These are phyloP conservation scores for Holothuria scabra DNA, from an alignment of 53 echinoderm and acorn worm species.

Conservation along the genomic window DNA sequence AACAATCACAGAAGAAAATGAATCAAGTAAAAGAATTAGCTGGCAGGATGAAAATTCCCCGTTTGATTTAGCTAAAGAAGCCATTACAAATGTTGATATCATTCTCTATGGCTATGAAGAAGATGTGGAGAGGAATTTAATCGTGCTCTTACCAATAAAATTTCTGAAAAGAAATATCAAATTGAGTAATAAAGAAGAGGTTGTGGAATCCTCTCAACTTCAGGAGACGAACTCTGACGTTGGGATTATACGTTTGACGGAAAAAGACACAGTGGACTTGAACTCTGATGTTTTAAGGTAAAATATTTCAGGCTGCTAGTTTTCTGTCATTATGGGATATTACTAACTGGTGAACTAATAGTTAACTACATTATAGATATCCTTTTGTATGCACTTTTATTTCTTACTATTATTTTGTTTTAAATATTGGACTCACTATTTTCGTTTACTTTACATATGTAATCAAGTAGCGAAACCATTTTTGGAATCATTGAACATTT, in stretches of 20 bases:
- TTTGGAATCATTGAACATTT: too few relatives aligned
- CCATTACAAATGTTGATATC: constrained; percentile 66
- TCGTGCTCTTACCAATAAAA: constrained; percentile 61
- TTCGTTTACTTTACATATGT: too few relatives aligned
- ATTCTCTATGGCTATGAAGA: constrained; percentile 75
- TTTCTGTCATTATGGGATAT: too few relatives aligned
- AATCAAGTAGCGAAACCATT: too few relatives aligned
- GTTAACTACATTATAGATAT: too few relatives aligned
- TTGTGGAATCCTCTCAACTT: constrained; percentile 23
- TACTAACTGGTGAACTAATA: too few relatives aligned
- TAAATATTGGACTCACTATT: too few relatives aligned
- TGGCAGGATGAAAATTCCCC: background rate
- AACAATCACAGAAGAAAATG: background rate
- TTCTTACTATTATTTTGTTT: too few relatives aligned
- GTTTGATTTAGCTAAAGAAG: constrained; percentile 31
- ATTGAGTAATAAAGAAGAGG: constrained; percentile 58
- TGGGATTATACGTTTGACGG: constrained; percentile 69
- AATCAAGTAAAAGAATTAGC: background rate
- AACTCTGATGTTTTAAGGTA: constrained; percentile 15
- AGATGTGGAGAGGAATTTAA: constrained; percentile 34
- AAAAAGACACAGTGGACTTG: constrained; percentile 60
- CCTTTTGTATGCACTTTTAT: too few relatives aligned
- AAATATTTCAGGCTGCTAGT: background rate
- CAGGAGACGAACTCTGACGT: constrained; percentile 46
- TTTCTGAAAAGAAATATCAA: constrained; percentile 34